phyloP scores from a whole-genome alignment of 1,140 invertebrate genomes.

The Plectrocnemia conspersa region DNA sequence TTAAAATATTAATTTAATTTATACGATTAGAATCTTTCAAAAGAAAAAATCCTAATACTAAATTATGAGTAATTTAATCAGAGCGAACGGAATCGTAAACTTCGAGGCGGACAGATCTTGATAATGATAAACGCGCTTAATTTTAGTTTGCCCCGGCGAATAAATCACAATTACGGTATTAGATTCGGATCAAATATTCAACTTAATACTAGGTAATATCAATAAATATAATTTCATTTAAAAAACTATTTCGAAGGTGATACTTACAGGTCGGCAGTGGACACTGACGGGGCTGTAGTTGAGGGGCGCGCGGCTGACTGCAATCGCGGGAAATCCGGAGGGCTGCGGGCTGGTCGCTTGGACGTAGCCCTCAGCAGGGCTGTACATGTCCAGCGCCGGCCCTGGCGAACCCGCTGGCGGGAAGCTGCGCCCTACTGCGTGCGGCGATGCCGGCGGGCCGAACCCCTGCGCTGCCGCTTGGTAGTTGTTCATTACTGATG shows the following conservation, averaged over 20 bases:
- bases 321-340: slow-evolving; percentile 82
- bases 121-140: not conserved
- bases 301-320: slow-evolving; percentile 81
- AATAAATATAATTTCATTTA: no score
- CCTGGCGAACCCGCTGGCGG: slow-evolving; percentile 83
- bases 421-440: slow-evolving; percentile 70
- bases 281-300: slow-evolving; percentile 83
- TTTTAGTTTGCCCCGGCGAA: not conserved
- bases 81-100: not conserved
- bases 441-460: slow-evolving; percentile 53
- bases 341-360: slow-evolving; percentile 90
- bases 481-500: slow-evolving; percentile 93
- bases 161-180: not conserved
- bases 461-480: slow-evolving; percentile 66
- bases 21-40: no score
- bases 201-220: no score
- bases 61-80: not conserved
- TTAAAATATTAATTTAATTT: no score
- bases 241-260: not conserved
- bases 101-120: not conserved
- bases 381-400: slow-evolving; percentile 84
- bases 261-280: slow-evolving; percentile 34
- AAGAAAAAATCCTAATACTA: no score
- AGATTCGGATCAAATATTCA: not conserved
- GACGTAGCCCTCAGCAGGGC: slow-evolving; percentile 80